phyloP scores from a whole-genome alignment of 2,113 vertebrate genomes.

The Alexandromys fortis region DNA sequence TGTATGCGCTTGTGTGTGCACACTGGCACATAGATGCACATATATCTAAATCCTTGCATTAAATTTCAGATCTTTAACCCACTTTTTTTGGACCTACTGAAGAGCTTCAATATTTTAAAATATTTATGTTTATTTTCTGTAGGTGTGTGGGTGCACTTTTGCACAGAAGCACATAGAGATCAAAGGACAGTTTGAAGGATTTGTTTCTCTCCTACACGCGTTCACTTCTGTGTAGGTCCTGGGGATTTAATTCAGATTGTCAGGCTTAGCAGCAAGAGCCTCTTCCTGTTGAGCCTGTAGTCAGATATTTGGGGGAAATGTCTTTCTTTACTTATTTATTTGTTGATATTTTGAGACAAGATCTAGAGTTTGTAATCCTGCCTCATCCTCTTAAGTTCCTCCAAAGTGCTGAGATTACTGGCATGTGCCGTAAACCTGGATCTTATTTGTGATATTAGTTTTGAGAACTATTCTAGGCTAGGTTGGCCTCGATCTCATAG shows the following conservation, averaged over 20 bases:
- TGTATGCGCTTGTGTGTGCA: no score
- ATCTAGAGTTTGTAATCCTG: not conserved
- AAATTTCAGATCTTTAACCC: not conserved
- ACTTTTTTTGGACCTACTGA: not conserved
- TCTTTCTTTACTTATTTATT: not conserved
- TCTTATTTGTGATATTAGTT: not conserved
- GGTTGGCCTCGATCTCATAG: not conserved
- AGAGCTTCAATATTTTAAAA: not conserved
- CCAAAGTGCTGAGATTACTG: not conserved
- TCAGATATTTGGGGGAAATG: not conserved
- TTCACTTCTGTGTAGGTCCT: not conserved
- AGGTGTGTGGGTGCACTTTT: not conserved
- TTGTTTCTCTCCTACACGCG: not conserved
- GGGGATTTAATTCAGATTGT: not conserved
- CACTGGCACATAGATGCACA: not conserved
- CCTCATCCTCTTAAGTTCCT: not conserved
- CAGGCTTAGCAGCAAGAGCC: not conserved
- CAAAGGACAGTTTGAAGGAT: not conserved
- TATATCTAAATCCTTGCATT: not conserved
- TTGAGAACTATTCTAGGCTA: not conserved
- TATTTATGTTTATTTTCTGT: not conserved
- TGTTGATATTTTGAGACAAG: not conserved
- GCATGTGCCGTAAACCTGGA: not conserved
- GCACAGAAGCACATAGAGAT: not conserved
- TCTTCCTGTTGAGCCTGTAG: not conserved